A percentile compares a stretch with the other conserved stretches of the same genome.
Evolutionary conservation across 2,113 vertebrate species (phyloP).

Genomic region (Oreocharis arfaki): DNA sequence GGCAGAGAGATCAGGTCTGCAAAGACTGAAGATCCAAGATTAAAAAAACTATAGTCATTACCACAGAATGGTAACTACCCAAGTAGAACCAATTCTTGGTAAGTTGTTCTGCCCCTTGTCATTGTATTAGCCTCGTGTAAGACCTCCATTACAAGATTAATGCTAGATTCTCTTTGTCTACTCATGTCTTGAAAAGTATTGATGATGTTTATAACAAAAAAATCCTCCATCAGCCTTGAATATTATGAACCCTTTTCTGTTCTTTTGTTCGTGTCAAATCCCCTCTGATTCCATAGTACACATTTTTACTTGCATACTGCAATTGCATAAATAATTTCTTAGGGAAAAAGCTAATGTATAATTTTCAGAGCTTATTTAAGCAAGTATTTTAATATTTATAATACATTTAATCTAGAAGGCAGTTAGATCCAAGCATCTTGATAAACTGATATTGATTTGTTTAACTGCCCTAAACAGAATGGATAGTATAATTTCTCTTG

Average conservation of each 20-base stretch:
- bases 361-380: constrained; percentile 48
- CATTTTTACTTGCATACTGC: background rate
- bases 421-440: constrained; percentile 5
- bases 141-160: background rate
- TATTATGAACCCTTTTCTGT: background rate
- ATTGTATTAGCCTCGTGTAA: background rate
- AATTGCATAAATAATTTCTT: constrained; percentile 12
- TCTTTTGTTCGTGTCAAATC: background rate
- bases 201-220: background rate
- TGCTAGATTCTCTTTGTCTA: background rate
- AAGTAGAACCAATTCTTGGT: background rate
- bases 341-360: background rate
- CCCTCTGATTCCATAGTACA: background rate
- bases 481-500: background rate
- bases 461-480: constrained; percentile 15
- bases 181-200: background rate
- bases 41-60: background rate
- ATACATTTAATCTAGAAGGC: background rate
- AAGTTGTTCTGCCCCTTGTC: background rate
- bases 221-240: background rate
- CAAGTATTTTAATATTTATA: constrained; percentile 38
- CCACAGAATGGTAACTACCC: background rate
- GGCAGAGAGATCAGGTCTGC: background rate
- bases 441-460: constrained; percentile 29
- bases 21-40: background rate